Conservation (phyloP, 2,888 invertebrate species). For the Synergus itoensis region DNA sequence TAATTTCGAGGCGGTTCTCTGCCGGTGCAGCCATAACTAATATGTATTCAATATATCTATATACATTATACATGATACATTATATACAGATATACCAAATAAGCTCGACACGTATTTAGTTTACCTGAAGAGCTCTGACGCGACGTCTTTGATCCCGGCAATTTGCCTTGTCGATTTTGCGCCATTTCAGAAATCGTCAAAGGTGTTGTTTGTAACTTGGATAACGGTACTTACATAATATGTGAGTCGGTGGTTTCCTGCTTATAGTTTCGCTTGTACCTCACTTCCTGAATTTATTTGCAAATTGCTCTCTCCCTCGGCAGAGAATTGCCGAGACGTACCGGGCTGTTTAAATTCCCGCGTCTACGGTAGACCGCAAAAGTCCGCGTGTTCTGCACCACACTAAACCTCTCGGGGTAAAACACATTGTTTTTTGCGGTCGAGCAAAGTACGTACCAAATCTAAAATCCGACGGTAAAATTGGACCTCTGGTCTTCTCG, state of each 20-base stretch:
- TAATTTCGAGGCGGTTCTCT: conserved; percentile 48
- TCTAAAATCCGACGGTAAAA: conserved; percentile 29
- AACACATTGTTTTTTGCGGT: conserved; percentile 37
- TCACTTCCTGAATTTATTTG: conserved; percentile 52
- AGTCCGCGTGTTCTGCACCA: conserved; percentile 23
- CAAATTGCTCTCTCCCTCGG: neutral
- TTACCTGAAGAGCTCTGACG: neutral
- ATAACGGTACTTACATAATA: conserved; percentile 58
- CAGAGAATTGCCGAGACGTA: conserved; percentile 26
- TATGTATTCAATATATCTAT: neutral
- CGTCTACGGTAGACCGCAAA: conserved; percentile 38
- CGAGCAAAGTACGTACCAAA: conserved; percentile 1
- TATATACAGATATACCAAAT: neutral
- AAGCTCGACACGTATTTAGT: neutral
- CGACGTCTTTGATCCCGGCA: neutral
- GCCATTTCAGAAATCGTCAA: conserved; percentile 57
- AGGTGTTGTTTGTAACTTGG: conserved; percentile 67
- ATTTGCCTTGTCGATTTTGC: conserved; percentile 11
- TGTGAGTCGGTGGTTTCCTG: conserved; percentile 63
- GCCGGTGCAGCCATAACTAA: conserved; percentile 12
- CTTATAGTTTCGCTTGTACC: conserved; percentile 53
- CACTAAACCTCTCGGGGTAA: conserved; percentile 34
- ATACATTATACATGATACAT: neutral
- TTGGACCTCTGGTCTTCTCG: neutral
- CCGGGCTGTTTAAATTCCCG: conserved; percentile 36